These are phyloP conservation scores for Seriola dumerili DNA, from an alignment of 2,113 vertebrate genomes.

Conservation along the genomic window DNA sequence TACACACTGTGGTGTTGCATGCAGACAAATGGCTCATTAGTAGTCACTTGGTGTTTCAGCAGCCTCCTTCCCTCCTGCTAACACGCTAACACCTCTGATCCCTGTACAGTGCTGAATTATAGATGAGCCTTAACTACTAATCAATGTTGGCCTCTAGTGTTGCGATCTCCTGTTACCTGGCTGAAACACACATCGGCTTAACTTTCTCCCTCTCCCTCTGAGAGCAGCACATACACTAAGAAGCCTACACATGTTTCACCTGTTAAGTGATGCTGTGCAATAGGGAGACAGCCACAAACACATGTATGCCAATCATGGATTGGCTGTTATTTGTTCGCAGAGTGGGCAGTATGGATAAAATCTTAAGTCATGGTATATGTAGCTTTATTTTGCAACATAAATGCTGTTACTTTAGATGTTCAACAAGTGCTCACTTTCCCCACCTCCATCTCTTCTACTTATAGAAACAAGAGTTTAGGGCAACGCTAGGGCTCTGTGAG, in stretches of 20 bases:
- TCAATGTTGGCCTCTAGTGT: conserved; percentile 41
- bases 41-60: conserved; percentile 10
- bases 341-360: too few relatives aligned
- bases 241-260: not conserved
- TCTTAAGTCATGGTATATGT: too few relatives aligned
- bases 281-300: too few relatives aligned
- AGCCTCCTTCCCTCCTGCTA: conserved; percentile 5
- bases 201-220: not conserved
- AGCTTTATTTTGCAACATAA: too few relatives aligned
- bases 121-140: conserved; percentile 61
- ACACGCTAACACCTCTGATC: conserved; percentile 60
- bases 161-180: conserved; percentile 38
- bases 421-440: too few relatives aligned
- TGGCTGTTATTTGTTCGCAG: not conserved
- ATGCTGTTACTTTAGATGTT: too few relatives aligned
- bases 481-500: not conserved
- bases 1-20: not conserved
- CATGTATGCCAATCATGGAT: not conserved
- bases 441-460: not conserved
- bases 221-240: not conserved
- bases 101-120: conserved; percentile 67
- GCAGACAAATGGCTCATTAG: conserved; percentile 46
- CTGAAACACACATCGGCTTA: conserved; percentile 7
- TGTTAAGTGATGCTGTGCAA: not conserved
- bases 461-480: not conserved